These are phyloP conservation scores for Dione vanillae DNA, from an alignment of 2,888 invertebrate genomes.

Conservation along the genomic window DNA sequence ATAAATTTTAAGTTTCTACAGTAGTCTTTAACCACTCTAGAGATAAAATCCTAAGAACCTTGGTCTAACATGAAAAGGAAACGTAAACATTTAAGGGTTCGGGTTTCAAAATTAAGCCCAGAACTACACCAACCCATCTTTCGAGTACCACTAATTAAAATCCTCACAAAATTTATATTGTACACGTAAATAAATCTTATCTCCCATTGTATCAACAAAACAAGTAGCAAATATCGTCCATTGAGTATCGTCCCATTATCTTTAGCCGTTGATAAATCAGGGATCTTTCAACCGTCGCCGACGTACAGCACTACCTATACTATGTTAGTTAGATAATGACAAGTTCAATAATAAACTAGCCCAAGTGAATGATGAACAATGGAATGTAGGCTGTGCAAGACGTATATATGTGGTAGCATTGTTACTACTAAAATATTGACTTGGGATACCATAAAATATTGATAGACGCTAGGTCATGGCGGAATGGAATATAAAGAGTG, in stretches of 20 bases:
- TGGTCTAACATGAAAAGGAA: too few relatives aligned
- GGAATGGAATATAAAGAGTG: neutral
- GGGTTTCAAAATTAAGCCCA: too few relatives aligned
- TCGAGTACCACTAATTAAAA: slow-evolving; percentile 1
- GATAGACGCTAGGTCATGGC: slow-evolving; percentile 8
- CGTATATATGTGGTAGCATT: slow-evolving; percentile 35
- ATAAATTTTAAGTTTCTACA: too few relatives aligned
- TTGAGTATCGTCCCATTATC: slow-evolving; percentile 42
- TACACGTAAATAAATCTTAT: slow-evolving; percentile 1
- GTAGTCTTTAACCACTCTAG: too few relatives aligned
- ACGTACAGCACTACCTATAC: slow-evolving; percentile 46
- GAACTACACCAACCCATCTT: too few relatives aligned
- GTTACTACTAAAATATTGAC: slow-evolving; percentile 27
- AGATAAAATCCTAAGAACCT: too few relatives aligned
- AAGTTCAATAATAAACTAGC: slow-evolving; percentile 64
- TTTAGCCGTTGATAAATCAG: slow-evolving; percentile 47
- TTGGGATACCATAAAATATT: slow-evolving; percentile 27
- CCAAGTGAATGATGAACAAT: slow-evolving; percentile 67
- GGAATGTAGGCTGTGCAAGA: slow-evolving; percentile 45
- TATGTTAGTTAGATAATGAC: slow-evolving; percentile 57
- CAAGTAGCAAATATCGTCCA: slow-evolving; percentile 17
- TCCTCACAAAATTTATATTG: neutral
- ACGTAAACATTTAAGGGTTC: too few relatives aligned
- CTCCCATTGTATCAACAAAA: slow-evolving; percentile 11
- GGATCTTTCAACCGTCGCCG: slow-evolving; percentile 50